A percentile compares a stretch with the other conserved stretches of the same genome.
These are phyloP conservation scores for Chaetogeoica ovagalla DNA, from an alignment of 2,888 invertebrate species.

Conservation along the genomic window DNA sequence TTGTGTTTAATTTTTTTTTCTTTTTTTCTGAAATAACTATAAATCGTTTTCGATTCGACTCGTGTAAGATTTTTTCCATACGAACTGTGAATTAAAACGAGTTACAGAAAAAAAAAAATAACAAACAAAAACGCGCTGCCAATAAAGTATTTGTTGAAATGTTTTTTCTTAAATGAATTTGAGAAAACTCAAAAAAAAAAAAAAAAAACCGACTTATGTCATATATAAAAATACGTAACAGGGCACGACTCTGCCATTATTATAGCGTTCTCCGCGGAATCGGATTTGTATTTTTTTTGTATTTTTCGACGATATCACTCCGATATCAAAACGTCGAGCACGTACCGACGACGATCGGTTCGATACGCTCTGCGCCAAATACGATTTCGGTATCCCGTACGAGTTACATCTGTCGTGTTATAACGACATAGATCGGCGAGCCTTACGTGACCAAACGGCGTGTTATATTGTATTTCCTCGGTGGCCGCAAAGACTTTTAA, in stretches of 20 bases:
- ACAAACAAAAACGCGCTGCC: too few relatives aligned
- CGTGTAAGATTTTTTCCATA: too few relatives aligned
- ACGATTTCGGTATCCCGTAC: slow-evolving; percentile 1
- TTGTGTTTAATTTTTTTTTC: too few relatives aligned
- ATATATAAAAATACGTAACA: background rate
- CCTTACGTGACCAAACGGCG: slow-evolving; percentile 2
- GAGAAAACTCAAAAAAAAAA: background rate
- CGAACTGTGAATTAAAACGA: too few relatives aligned
- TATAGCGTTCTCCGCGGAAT: slow-evolving; percentile 4
- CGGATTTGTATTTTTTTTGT: background rate
- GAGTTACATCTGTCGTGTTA: background rate
- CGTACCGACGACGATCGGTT: background rate
- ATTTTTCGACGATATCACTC: background rate
- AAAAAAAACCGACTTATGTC: background rate
- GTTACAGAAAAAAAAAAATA: too few relatives aligned
- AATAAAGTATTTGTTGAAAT: too few relatives aligned
- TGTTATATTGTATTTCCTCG: background rate
- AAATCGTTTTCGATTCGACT: too few relatives aligned
- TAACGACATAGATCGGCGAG: background rate
- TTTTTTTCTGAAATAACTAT: too few relatives aligned
- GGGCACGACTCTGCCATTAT: background rate
- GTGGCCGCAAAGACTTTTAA: background rate
- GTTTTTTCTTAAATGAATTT: too few relatives aligned
- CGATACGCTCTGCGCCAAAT: background rate
- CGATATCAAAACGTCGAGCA: slow-evolving; percentile 22